These are phyloP conservation scores for Plutomurus gul DNA, from an alignment of 1,140 invertebrate genomes.

Conservation along the genomic window DNA sequence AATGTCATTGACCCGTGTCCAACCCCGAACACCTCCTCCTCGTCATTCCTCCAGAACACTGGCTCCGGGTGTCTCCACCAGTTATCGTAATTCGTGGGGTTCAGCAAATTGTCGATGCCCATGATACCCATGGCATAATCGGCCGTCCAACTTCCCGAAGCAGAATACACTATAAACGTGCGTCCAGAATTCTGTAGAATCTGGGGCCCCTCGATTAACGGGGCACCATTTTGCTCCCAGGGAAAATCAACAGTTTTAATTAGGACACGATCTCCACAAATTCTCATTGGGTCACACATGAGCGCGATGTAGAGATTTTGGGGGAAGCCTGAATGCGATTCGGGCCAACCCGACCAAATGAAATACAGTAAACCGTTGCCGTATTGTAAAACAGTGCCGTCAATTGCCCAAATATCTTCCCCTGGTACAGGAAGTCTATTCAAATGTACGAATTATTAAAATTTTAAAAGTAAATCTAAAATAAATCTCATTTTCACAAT, in stretches of 20 bases:
- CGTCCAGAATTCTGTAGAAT: slow-evolving; percentile 36
- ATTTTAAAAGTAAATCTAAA: too few species aligned
- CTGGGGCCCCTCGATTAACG: slow-evolving; percentile 44
- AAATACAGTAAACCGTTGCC: slow-evolving; percentile 45
- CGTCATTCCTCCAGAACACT: slow-evolving; percentile 50
- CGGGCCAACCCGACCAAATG: slow-evolving; percentile 51
- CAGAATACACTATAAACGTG: slow-evolving; percentile 44
- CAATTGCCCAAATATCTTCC: slow-evolving; percentile 51
- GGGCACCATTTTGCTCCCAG: slow-evolving; percentile 39
- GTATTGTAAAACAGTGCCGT: slow-evolving; percentile 47
- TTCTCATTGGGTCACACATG: slow-evolving; percentile 43
- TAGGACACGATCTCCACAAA: slow-evolving; percentile 27
- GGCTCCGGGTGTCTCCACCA: slow-evolving; percentile 45
- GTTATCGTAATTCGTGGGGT: slow-evolving; percentile 42
- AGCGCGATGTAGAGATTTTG: slow-evolving; percentile 52
- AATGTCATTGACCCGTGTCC: slow-evolving; percentile 48
- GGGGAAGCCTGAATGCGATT: slow-evolving; percentile 37
- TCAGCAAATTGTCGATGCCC: slow-evolving; percentile 43
- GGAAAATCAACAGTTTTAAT: slow-evolving; percentile 12
- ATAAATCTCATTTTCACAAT: too few species aligned
- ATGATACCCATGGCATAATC: slow-evolving; percentile 49
- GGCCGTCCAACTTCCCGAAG: slow-evolving; percentile 46
- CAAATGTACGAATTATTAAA: too few species aligned
- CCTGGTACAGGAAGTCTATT: slow-evolving; percentile 33
- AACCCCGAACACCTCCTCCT: slow-evolving; percentile 40